Conservation (phyloP, 2,888 invertebrate genomes). For the Leucophora obtusa region DNA sequence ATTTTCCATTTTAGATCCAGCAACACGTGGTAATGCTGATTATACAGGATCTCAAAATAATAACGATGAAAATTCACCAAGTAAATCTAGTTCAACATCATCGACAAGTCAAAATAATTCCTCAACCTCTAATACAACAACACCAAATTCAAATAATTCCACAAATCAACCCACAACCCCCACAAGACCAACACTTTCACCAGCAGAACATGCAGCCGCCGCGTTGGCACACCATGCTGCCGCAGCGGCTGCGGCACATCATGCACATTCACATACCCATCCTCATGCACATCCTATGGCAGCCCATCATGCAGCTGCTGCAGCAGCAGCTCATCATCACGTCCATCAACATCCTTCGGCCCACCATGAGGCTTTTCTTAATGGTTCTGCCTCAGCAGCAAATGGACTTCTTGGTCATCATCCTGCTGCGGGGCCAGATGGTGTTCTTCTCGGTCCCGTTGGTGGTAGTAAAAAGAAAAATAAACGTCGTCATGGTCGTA, state of each 20-base stretch:
- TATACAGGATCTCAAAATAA: conserved; percentile 70
- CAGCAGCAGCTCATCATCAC: conserved; percentile 66
- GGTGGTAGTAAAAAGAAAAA: conserved; percentile 90
- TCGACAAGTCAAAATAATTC: conserved; percentile 58
- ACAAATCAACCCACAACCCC: conserved; percentile 54
- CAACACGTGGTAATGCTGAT: conserved; percentile 71
- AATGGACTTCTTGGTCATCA: conserved; percentile 64
- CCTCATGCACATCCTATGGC: conserved; percentile 67
- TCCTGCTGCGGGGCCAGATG: conserved; percentile 66
- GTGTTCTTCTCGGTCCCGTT: conserved; percentile 68
- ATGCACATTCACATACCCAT: conserved; percentile 71
- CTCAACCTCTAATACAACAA: conserved; percentile 41
- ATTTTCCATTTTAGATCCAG: conserved; percentile 69
- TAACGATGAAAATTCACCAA: conserved; percentile 74
- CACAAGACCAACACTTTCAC: conserved; percentile 66
- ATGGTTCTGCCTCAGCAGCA: conserved; percentile 64
- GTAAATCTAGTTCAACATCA: conserved; percentile 67
- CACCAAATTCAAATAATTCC: conserved; percentile 49
- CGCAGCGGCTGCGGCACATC: conserved; percentile 72
- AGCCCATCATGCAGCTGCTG: conserved; percentile 64
- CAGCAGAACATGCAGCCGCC: conserved; percentile 73
- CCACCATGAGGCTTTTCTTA: conserved; percentile 65
- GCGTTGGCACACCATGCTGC: conserved; percentile 72
- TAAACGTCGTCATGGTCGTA: conserved; percentile 95
- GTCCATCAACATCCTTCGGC: conserved; percentile 63